Percentiles rank a stretch among this genome's conserved stretches.
Conservation (phyloP, 2,113 vertebrate species). For the Narcine bancroftii region DNA sequence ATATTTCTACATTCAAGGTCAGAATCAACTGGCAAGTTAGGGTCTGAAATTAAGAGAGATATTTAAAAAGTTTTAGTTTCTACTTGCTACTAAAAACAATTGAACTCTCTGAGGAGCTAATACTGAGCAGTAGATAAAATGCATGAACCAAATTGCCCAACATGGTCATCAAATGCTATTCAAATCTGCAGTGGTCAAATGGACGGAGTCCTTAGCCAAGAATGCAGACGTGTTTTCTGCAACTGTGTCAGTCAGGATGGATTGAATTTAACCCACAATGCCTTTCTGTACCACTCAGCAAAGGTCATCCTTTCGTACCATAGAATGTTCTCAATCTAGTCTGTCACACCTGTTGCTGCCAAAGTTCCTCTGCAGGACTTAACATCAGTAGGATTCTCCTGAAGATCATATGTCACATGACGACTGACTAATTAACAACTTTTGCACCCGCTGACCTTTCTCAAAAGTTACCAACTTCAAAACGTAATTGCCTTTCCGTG, state of each 20-base stretch:
- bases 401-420: conserved; percentile 7
- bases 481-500: neutral
- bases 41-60: neutral
- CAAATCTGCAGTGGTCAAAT: neutral
- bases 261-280: conserved; percentile 3
- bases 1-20: neutral
- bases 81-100: neutral
- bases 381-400: conserved; percentile 33
- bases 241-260: neutral
- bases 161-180: neutral
- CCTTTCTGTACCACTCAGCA: neutral
- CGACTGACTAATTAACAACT: neutral
- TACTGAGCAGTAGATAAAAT: conserved; percentile 7
- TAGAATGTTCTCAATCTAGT: conserved; percentile 26
- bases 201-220: neutral
- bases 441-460: conserved; percentile 23
- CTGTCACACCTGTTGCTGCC: conserved; percentile 32
- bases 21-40: too few relatives aligned
- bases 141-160: conserved; percentile 11
- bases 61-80: neutral
- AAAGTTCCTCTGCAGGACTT: conserved; percentile 22
- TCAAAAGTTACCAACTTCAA: neutral
- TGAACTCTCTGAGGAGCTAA: neutral
- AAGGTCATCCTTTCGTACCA: conserved; percentile 13
- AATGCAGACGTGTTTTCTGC: neutral